These are phyloP conservation scores for Digitonthophagus gazella DNA, from an alignment of 2,888 invertebrate species.

Conservation along the genomic window DNA sequence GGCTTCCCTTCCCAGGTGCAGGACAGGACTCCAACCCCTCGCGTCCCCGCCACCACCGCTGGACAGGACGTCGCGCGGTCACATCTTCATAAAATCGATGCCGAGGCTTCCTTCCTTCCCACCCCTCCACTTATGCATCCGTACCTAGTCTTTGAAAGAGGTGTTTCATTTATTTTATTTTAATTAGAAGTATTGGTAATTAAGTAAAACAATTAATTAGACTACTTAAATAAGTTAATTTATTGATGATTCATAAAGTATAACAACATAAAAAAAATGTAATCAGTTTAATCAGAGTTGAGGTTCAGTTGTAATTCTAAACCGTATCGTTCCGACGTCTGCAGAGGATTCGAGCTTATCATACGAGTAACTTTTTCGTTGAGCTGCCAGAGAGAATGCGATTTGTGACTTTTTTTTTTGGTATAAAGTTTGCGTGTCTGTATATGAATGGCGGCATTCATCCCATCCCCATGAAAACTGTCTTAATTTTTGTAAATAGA, in stretches of 20 bases:
- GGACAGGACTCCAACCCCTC: neutral
- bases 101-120: neutral
- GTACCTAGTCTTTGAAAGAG: neutral
- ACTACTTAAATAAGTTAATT: too few species aligned
- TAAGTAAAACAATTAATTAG: too few species aligned
- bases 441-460: slow-evolving; percentile 17
- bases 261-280: too few species aligned
- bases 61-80: slow-evolving; percentile 6
- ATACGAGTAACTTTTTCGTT: slow-evolving; percentile 4
- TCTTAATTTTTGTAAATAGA: neutral
- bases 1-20: slow-evolving; percentile 13
- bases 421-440: slow-evolving; percentile 13
- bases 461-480: neutral
- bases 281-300: too few species aligned
- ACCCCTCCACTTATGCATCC: neutral
- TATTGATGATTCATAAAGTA: too few species aligned
- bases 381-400: neutral
- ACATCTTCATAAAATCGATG: slow-evolving; percentile 16
- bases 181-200: neutral
- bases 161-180: neutral
- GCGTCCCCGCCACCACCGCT: neutral
- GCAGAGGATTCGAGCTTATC: slow-evolving; percentile 13
- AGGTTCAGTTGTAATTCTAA: neutral
- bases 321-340: slow-evolving; percentile 6
- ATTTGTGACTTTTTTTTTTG: slow-evolving; percentile 3